Base-by-base conservation (phyloP, 2,113 vertebrate genomes). In the Psilopogon haemacephalus region DNA sequence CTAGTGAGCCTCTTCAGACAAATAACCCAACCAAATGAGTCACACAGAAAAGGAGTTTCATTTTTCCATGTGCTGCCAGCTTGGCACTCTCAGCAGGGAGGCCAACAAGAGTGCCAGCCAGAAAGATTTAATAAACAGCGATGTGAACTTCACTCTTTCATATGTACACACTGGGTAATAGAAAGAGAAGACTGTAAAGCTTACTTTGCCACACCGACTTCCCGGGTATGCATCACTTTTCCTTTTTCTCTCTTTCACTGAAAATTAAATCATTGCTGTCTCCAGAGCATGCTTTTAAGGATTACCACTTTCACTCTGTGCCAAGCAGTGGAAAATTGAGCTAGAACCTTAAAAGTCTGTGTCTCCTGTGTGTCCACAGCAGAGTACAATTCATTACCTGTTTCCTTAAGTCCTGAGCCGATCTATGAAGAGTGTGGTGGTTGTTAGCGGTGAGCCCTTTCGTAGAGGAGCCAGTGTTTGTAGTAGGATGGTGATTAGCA, bases 341-440 rank as follows among this genome's bases (percentile, higher is more conserved):
- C 55, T 21, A 85, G 50, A 37, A 88, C 37, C 80, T 70, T 48
- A 90, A 28, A 84, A 90, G 52, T 32, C 54, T 35, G n/a, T 4
- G 5, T 56, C 59, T 81, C 37, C 21, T 16, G 0, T 12, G 40
- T 48, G 55, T 30, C 74, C 80, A 59, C 18, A 68, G 56, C 1
- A 17, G n/a, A 77, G 58, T 6, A 67, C 32, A 79, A 76, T 59
- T 97, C 33, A 8, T 94, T 97, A 98, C 99, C 99, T 99, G 99
- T 96, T 99, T 99, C 96, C 98, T 98, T 95, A 99, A 98, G 96
- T 99, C 99, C 98, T 99, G 98, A 94, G 98, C 98, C 82, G 98
- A 97, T 97, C 98, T 98, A 96, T 98, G 98, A 90, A 97, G 96
- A 84, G 98, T 86, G 81, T 98, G 97, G 96, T 98, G 98, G 84